Base-by-base conservation (phyloP, 2,888 invertebrate genomes). In the Abscondita cerata region DNA sequence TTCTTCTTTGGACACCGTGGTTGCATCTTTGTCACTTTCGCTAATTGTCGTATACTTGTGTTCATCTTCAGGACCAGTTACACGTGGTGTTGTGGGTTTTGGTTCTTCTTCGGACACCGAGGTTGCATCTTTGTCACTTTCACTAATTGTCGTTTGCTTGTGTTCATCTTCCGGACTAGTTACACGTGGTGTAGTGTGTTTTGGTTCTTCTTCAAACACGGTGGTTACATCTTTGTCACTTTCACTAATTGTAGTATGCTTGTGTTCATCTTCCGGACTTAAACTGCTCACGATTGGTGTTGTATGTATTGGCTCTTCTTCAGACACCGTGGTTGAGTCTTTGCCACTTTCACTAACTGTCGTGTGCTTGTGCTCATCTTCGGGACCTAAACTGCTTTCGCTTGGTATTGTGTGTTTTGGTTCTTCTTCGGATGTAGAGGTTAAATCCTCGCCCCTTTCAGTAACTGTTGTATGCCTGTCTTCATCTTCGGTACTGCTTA, bases 41-140 rank as follows among this genome's bases (percentile, higher is more conserved):
- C n/a, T n/a, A 2, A 54, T 8, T 5, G 54, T 46, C 40, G 55
- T 33, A 25, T 50, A 38, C 13, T 44, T 52, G 6, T 50, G 11
- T 48, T 16, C 18, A 18, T 40, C 1, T 40, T 19, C 41, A 13
- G n/a, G 4, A n/a, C n/a, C n/a, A n/a, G 40, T 9, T 15, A 15
- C 6, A 20, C 48, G n/a, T 48, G 3, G 12, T 15, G 48, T 48
- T n/a, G 52, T 52, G 6, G 50, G 15, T 48, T 16, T 18, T 44
- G 53, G 13, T 40, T 19, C 41, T 12, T 9, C 13, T 9, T 4
- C 18, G 11, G 41, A 2, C 15, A 12, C n/a, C 11, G 36, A 6
- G 5, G 36, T 36, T n/a, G n/a, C 3, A 6, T 36, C n/a, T 36
- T 36, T 9, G 2, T 9, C 36, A 36, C 36, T 12, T 36, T 12